Percentiles rank a stretch among this genome's conserved stretches.
phyloP scores from a whole-genome alignment of 2,888 invertebrate genomes.

The Biston betularia region DNA sequence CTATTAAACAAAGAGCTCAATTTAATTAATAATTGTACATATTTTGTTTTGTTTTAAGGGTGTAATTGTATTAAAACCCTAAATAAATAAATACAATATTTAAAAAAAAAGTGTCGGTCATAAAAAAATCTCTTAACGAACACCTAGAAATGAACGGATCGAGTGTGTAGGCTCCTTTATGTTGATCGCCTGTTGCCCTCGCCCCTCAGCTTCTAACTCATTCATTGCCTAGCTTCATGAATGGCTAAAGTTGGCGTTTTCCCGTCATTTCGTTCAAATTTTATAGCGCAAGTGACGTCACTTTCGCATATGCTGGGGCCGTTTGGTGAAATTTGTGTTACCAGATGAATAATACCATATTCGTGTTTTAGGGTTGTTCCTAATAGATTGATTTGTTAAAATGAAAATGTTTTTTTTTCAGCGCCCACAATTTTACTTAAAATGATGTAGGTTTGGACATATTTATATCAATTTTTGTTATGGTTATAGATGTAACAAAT shows the following conservation, averaged over 20 bases:
- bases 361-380: not conserved
- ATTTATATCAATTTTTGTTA: no score
- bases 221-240: conserved; percentile 48
- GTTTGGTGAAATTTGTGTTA: conserved; percentile 22
- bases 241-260: conserved; percentile 48
- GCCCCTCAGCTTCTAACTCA: conserved; percentile 38
- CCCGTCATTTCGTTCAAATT: conserved; percentile 57
- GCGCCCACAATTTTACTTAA: no score
- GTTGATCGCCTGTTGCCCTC: conserved; percentile 15
- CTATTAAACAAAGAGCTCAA: no score
- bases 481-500: no score
- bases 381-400: not conserved
- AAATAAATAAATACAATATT: no score
- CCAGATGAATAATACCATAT: conserved; percentile 9
- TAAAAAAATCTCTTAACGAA: no score
- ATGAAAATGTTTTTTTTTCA: not conserved
- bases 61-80: no score
- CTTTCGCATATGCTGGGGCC: conserved; percentile 4
- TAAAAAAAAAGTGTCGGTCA: no score
- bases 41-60: no score
- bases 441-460: no score
- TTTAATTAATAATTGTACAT: no score
- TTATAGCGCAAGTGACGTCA: conserved; percentile 47
- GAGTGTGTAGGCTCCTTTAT: conserved; percentile 9
- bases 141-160: no score